These are phyloP conservation scores for Aspidiotus rigidus DNA, from an alignment of 2,888 invertebrate genomes.

Conservation along the genomic window DNA sequence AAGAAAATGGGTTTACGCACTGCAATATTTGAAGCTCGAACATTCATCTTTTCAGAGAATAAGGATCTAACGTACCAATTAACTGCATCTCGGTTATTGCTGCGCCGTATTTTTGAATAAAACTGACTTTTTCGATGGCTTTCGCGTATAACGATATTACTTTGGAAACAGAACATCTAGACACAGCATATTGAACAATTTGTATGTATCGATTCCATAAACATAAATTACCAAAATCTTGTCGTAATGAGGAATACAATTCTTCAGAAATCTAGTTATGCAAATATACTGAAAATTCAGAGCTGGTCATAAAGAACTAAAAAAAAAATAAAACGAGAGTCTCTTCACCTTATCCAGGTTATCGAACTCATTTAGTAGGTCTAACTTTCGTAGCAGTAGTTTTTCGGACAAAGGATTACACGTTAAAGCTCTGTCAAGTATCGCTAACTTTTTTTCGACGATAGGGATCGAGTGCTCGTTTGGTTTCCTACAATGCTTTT, in stretches of 20 bases:
- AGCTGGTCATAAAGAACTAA: not conserved
- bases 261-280: slow-evolving; percentile 16
- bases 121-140: slow-evolving; percentile 25
- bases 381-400: slow-evolving; percentile 48
- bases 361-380: slow-evolving; percentile 47
- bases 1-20: no score
- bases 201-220: slow-evolving; percentile 22
- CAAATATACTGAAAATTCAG: not conserved
- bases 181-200: slow-evolving; percentile 11
- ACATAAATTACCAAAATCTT: slow-evolving; percentile 19
- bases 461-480: slow-evolving; percentile 43
- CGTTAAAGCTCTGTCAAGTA: slow-evolving; percentile 53
- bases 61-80: slow-evolving; percentile 3
- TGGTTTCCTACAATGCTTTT: slow-evolving; percentile 44
- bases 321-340: not conserved
- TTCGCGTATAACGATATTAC: slow-evolving; percentile 16
- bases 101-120: slow-evolving; percentile 25
- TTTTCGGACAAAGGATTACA: slow-evolving; percentile 49
- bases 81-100: slow-evolving; percentile 14
- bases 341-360: slow-evolving; percentile 49
- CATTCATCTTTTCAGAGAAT: no score
- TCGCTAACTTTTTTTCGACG: slow-evolving; percentile 52
- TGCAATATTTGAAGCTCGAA: no score
- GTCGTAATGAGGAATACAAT: slow-evolving; percentile 11
- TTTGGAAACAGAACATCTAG: slow-evolving; percentile 23